Evolutionary conservation across 2,888 invertebrate species (phyloP).

Genomic region (Orthosia cruda): DNA sequence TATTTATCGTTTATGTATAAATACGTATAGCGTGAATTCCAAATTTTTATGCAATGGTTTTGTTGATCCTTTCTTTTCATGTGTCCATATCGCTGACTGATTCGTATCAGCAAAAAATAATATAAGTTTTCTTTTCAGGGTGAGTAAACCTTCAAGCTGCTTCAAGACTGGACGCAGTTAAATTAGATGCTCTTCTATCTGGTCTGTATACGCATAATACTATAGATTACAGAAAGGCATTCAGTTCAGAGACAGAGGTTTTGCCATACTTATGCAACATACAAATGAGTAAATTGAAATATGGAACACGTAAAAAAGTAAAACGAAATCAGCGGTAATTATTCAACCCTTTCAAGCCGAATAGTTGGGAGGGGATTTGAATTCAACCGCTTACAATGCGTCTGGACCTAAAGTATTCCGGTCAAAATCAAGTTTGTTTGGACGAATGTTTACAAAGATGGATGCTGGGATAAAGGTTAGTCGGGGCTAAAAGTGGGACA

Average conservation of each 20-base stretch:
- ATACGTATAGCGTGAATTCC: too few species aligned
- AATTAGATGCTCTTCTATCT: not conserved
- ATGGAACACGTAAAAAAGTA: slow-evolving; percentile 13
- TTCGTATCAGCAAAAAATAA: too few species aligned
- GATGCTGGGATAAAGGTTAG: not conserved
- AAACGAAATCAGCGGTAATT: slow-evolving; percentile 36
- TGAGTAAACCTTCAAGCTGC: slow-evolving; percentile 24
- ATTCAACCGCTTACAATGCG: slow-evolving; percentile 34
- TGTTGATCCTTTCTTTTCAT: too few species aligned
- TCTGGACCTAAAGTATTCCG: slow-evolving; percentile 43
- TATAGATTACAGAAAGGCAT: not conserved
- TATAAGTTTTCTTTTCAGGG: slow-evolving; percentile 41
- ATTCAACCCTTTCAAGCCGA: slow-evolving; percentile 40
- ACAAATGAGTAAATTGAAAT: slow-evolving; percentile 13
- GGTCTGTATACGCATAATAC: slow-evolving; percentile 15
- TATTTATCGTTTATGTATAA: too few species aligned
- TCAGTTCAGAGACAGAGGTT: not conserved
- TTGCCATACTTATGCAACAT: not conserved
- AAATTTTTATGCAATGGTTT: not conserved
- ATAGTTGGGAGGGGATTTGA: slow-evolving; percentile 33
- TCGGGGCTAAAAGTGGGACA: not conserved
- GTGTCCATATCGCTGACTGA: too few species aligned
- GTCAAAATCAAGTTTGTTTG: slow-evolving; percentile 36
- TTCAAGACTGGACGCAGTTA: not conserved
- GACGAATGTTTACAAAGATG: slow-evolving; percentile 22